A percentile compares a stretch with the other conserved stretches of the same genome.
phyloP scores from a whole-genome alignment of 2,888 invertebrate genomes.

The Agrochola lychnidis region DNA sequence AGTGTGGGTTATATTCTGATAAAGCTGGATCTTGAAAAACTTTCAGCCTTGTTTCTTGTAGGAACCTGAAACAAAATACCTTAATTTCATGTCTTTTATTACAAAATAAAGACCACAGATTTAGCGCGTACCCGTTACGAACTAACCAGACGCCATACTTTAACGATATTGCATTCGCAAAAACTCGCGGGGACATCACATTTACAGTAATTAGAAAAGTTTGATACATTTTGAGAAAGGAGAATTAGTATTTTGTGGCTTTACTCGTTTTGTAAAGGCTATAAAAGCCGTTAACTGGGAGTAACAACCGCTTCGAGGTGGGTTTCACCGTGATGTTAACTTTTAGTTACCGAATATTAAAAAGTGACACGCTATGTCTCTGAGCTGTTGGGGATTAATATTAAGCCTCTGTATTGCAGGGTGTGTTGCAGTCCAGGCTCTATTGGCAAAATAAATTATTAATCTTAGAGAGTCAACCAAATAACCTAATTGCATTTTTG shows the following conservation, averaged over 20 bases:
- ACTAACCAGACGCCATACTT: slow-evolving; percentile 69
- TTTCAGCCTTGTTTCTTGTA: background rate
- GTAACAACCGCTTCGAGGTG: slow-evolving; percentile 71
- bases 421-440: background rate
- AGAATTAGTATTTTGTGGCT: slow-evolving; percentile 88
- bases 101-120: slow-evolving; percentile 37
- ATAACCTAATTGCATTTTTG: background rate
- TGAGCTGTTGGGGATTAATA: background rate
- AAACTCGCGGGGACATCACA: slow-evolving; percentile 80
- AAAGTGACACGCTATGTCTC: slow-evolving; percentile 16
- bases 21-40: background rate
- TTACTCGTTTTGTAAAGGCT: slow-evolving; percentile 81
- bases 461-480: background rate
- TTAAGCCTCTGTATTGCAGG: background rate
- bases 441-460: background rate
- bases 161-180: slow-evolving; percentile 80
- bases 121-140: slow-evolving; percentile 25
- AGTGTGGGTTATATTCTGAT: background rate
- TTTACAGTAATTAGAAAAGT: slow-evolving; percentile 88
- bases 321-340: slow-evolving; percentile 49
- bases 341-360: slow-evolving; percentile 39
- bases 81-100: background rate
- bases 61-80: background rate
- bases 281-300: slow-evolving; percentile 81
- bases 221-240: slow-evolving; percentile 85